Conservation (phyloP, 2,797 vertebrate species). For the Halcyon smyrnensis region DNA sequence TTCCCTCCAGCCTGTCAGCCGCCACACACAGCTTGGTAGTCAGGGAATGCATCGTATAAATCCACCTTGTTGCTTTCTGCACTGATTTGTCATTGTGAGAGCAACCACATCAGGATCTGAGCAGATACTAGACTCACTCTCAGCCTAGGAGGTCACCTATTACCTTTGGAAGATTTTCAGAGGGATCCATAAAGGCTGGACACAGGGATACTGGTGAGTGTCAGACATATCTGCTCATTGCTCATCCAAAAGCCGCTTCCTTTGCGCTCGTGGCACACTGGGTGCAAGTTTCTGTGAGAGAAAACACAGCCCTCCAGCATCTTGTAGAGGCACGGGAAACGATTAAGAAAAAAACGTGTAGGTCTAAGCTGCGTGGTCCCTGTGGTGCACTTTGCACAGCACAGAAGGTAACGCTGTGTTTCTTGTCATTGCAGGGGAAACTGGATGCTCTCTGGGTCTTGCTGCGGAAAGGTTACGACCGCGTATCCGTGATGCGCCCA, state of each 20-base stretch:
- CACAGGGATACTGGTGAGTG: background rate
- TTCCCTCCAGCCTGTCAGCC: too few species aligned
- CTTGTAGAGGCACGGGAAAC: background rate
- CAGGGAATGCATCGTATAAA: fast-evolving
- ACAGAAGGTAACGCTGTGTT: background rate
- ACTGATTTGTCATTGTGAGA: background rate
- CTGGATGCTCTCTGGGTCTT: conserved; percentile 94
- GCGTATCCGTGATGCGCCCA: conserved; percentile 97
- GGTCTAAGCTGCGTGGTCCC: background rate
- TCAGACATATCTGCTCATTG: background rate
- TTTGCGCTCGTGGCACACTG: background rate
- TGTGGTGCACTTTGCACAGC: background rate
- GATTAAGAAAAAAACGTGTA: fast-evolving
- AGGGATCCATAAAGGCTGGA: background rate
- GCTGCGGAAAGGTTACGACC: conserved; percentile 92
- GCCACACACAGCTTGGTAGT: too few species aligned
- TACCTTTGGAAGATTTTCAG: background rate
- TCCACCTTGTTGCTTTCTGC: fast-evolving
- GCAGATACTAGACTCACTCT: background rate
- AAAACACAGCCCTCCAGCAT: background rate
- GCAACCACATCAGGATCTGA: background rate
- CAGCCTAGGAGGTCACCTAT: background rate
- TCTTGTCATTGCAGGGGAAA: conserved; percentile 84
- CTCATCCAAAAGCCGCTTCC: background rate
- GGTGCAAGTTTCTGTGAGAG: background rate